Base-by-base conservation (phyloP, 2,888 invertebrate species). In the Platycheirus albimanus region DNA sequence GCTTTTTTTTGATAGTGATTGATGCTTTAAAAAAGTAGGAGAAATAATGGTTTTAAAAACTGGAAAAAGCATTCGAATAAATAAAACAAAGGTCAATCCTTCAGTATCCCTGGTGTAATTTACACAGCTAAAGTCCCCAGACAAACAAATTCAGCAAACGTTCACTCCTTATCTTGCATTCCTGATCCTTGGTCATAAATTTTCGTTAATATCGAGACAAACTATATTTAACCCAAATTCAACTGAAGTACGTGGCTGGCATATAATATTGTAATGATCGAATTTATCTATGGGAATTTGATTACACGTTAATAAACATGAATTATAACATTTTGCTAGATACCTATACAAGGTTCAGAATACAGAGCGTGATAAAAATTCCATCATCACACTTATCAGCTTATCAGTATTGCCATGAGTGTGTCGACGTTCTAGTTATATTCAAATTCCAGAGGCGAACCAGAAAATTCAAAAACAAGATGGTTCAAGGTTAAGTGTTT, bases 401-500 rank as follows among this genome's bases (percentile, higher is more conserved):
- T 41, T 41, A 38, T 38, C 38, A 56, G 13, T 56, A 10, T 15
- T 33, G 8, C 30, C 8, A 28, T 54, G n/a, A 10, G 20, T 36
- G 10, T 24, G 11, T 45, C 45, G 19, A 19, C 6, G 3, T 45
- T 19, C 7, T 8, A 33, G 30, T 8, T 8, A 33, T 33, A 6
- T 33, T 8, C 24, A 4, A 24, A 8, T 33, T 24, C 6, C 30
- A 33, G 8, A 17, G 6, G 30, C 13, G 24, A 15, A 10, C 13
- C 8, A 33, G 5, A 58, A 2, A 15, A 0, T 4, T 8, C n/a
- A 1, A 54, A 63, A 54, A 24, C 3, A 24, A 24, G 6, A 54
- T 30, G 38, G 38, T 70, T 80, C 63, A 52, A 41, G 61, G 74
- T 69, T 70, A 58, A 66, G 45, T 64, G 70, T 28, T 67, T 61